A percentile compares a stretch with the other conserved stretches of the same genome.
phyloP scores from a whole-genome alignment of 2,797 vertebrate genomes.

The Pseudomugil gertrudae region DNA sequence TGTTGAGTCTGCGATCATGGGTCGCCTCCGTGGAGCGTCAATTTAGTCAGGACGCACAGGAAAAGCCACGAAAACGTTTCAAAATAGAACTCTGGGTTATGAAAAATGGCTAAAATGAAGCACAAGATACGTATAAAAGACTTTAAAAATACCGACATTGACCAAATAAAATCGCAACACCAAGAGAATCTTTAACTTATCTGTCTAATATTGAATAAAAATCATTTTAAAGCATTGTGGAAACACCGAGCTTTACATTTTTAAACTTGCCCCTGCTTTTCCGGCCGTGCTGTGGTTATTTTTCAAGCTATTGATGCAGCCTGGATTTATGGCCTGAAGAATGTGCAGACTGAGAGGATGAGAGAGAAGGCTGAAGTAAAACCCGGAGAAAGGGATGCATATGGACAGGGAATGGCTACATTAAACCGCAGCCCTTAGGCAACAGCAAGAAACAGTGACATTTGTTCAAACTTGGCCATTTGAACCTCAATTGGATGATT shows the following conservation, averaged over 20 bases:
- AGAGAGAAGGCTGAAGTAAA: slow-evolving; percentile 52
- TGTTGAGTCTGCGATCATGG: slow-evolving; percentile 77
- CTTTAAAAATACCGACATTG: fast-evolving
- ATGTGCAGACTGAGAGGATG: slow-evolving; percentile 51
- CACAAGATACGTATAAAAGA: fast-evolving
- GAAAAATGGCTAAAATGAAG: fast-evolving
- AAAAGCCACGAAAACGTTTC: slow-evolving; percentile 12
- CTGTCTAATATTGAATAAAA: fast-evolving
- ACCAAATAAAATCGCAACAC: fast-evolving
- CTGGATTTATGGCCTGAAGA: slow-evolving; percentile 59
- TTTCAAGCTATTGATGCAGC: slow-evolving; percentile 31
- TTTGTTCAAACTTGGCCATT: background rate
- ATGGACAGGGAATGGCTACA: slow-evolving; percentile 19
- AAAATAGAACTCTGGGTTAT: slow-evolving; percentile 40
- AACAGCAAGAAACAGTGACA: background rate
- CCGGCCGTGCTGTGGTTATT: slow-evolving; percentile 17
- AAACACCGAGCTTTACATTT: slow-evolving; percentile 43
- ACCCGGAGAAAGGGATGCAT: slow-evolving; percentile 43
- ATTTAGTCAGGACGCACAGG: slow-evolving; percentile 23
- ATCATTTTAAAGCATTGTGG: too few relatives aligned
- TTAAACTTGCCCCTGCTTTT: background rate
- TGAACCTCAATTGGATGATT: background rate
- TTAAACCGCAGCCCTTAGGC: slow-evolving; percentile 3
- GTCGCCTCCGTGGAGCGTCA: slow-evolving; percentile 67
- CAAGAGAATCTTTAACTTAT: fast-evolving